Evolutionary conservation across 2,113 vertebrate genomes (phyloP), one percentile per base, ranked within the genome.

Genomic region (Apodemus speciosus): DNA sequence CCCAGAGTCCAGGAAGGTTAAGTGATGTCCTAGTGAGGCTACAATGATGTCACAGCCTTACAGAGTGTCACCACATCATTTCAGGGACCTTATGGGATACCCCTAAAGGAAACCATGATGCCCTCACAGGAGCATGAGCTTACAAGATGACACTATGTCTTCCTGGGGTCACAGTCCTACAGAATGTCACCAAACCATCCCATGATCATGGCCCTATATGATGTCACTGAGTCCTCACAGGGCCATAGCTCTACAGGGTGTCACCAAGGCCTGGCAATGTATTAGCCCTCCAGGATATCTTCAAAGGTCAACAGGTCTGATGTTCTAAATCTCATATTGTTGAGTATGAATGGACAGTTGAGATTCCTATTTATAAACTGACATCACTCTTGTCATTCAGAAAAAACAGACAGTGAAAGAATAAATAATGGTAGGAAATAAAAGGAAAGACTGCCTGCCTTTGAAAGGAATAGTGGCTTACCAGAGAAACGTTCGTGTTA

Each of bases 401-500:
- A 76, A 51, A 91, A 81, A 89, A 14, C 32, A 88, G 18, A 66
- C 35, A 30, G 15, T 27, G 20, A 86, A 60, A 92, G 64, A 85
- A 85, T 15, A 27, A 77, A 68, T 40, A 87, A 51, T 51, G 6
- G 51, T 35, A 69, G 15, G 60, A 90, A 92, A 51, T 21, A 51
- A 64, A 88, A 87, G 43, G 68, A 40, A n/a, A 80, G 35, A 83
- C 68, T 23, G 49, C 40, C 43, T 51, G 58, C 46, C 56, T 92
- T 46, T 49, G 71, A 91, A 85, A 89, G 25, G 35, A 94, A 89
- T 2, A 58, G 49, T 40, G 60, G 56, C 15, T 53, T 79, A 62
- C 60, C 23, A 25, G 75, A 83, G 81, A 85, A 81, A 91, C 49
- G 27, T 72, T n/a, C 89, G 85, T 64, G 76, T 85, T 88, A 38